These are phyloP conservation scores for Amblyopsis rosae DNA, from an alignment of 2,113 vertebrate genomes.

Conservation along the genomic window DNA sequence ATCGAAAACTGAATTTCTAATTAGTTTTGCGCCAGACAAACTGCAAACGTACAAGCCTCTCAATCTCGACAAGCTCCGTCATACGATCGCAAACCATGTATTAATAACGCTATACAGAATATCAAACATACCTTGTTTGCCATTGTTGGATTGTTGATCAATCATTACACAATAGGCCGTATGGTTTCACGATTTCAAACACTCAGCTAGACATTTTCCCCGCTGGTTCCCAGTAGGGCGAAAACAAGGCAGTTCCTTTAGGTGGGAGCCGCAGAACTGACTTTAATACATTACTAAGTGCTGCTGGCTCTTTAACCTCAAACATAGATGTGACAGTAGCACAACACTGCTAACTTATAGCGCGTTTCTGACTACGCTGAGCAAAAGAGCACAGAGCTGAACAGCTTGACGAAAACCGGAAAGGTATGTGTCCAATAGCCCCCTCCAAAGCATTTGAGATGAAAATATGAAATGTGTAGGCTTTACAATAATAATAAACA, in stretches of 20 bases:
- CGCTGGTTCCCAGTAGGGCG: constrained; percentile 30
- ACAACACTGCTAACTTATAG: neutral
- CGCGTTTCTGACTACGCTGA: constrained; percentile 27
- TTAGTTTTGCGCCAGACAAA: neutral
- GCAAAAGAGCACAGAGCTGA: constrained; percentile 63
- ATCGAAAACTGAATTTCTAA: too few relatives aligned
- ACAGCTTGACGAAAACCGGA: constrained; percentile 66
- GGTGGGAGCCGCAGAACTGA: neutral
- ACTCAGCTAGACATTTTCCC: constrained; percentile 75
- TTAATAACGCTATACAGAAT: constrained; percentile 1
- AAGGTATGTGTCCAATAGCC: constrained; percentile 48
- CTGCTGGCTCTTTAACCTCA: constrained; percentile 31
- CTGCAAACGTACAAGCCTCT: neutral
- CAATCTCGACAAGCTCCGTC: constrained; percentile 4
- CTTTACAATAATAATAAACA: neutral
- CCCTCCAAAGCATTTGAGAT: constrained; percentile 8
- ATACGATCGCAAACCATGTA: neutral
- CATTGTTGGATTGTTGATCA: constrained; percentile 72
- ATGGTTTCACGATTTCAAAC: constrained; percentile 49
- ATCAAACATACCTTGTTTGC: constrained; percentile 70
- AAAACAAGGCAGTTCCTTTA: constrained; percentile 44
- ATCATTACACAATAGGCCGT: constrained; percentile 70
- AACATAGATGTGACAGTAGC: neutral
- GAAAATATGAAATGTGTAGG: neutral
- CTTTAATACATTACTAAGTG: constrained; percentile 54